A percentile compares a stretch with the other conserved stretches of the same genome.
Conservation (phyloP, 2,888 invertebrate species). For the Caenorhabditis sp. region DNA sequence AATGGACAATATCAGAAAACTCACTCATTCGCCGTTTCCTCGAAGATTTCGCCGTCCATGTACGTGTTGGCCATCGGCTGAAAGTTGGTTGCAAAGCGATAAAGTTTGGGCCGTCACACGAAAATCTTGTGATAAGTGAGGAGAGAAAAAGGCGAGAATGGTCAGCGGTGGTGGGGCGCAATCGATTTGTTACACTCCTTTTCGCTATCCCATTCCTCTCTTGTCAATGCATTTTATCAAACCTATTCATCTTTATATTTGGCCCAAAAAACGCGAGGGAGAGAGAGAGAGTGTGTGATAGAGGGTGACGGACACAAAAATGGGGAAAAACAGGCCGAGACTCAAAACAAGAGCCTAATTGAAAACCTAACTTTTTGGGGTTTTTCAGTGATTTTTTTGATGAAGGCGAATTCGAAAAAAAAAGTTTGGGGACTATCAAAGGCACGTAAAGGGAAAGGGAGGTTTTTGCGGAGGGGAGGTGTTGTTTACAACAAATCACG, state of each 20-base stretch:
- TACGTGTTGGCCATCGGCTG: slow-evolving; percentile 13
- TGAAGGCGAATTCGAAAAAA: not conserved
- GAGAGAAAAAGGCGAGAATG: slow-evolving; percentile 5
- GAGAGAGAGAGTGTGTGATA: not conserved
- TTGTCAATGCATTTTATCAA: slow-evolving; percentile 39
- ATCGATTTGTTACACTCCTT: slow-evolving; percentile 37
- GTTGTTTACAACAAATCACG: slow-evolving; percentile 47
- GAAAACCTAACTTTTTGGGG: slow-evolving; percentile 31
- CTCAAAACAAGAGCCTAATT: too few relatives aligned
- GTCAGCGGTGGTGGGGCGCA: too few relatives aligned
- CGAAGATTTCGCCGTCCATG: slow-evolving; percentile 37
- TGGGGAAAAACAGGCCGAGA: too few relatives aligned
- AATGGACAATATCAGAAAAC: slow-evolving; percentile 9
- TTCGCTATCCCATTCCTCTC: not conserved
- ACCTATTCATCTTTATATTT: slow-evolving; percentile 38
- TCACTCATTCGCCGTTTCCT: slow-evolving; percentile 26
- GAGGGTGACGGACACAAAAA: not conserved
- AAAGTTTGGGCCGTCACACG: slow-evolving; percentile 5
- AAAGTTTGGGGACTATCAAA: slow-evolving; percentile 18
- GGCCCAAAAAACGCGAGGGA: slow-evolving; percentile 11
- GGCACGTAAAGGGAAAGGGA: slow-evolving; percentile 31
- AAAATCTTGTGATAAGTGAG: not conserved
- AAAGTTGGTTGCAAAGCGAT: too few relatives aligned
- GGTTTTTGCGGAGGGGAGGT: slow-evolving; percentile 13
- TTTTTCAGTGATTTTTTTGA: slow-evolving; percentile 2